These are phyloP conservation scores for Ptychodera flava DNA, from an alignment of 35 echinoderm and acorn worm species.

Conservation along the genomic window DNA sequence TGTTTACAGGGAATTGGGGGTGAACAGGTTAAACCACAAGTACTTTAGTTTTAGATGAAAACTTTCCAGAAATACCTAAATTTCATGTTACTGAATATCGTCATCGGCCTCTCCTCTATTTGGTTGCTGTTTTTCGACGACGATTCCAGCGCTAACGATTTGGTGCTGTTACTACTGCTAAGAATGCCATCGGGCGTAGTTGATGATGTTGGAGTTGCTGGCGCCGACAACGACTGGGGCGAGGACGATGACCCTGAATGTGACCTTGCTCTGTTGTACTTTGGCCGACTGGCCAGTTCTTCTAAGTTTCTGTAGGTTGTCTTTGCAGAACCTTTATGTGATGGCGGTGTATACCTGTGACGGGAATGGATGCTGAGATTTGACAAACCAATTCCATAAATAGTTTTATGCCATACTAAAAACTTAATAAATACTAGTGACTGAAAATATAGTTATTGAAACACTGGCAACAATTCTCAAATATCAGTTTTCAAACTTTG, in stretches of 20 bases:
- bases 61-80: not conserved
- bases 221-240: constrained; percentile 16
- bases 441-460: too few relatives aligned
- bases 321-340: constrained; percentile 55
- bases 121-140: not conserved
- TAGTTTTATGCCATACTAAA: not conserved
- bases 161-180: not conserved
- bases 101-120: not conserved
- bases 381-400: not conserved
- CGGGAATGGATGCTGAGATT: not conserved
- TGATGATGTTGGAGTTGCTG: constrained; percentile 31
- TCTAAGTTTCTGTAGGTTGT: constrained; percentile 85
- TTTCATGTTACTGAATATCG: not conserved
- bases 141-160: not conserved
- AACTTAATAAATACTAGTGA: too few relatives aligned
- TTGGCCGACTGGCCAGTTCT: constrained; percentile 75
- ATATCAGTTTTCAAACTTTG: too few relatives aligned
- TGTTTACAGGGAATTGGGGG: too few relatives aligned
- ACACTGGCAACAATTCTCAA: too few relatives aligned
- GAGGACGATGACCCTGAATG: constrained; percentile 11
- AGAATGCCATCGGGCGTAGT: constrained; percentile 4
- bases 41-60: too few relatives aligned
- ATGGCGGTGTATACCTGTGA: constrained; percentile 76
- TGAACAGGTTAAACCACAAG: too few relatives aligned
- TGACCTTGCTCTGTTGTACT: not conserved